These are phyloP conservation scores for Delichon dasypus DNA, from an alignment of 2,797 vertebrate genomes.

Conservation along the genomic window DNA sequence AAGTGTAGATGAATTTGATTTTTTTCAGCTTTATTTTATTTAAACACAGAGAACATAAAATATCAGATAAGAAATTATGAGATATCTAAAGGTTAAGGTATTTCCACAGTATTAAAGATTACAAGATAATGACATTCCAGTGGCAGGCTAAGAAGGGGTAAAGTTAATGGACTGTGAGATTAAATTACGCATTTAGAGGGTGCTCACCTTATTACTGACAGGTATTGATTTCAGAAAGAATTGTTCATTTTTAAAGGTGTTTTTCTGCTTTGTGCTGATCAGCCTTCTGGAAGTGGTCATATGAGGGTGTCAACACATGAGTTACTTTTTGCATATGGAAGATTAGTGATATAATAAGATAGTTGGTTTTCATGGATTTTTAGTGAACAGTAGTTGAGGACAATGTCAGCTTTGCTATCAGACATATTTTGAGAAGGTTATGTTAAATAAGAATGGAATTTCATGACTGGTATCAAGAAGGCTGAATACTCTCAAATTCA, in stretches of 20 bases:
- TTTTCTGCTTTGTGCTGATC: constrained; percentile 4
- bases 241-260: constrained; percentile 31
- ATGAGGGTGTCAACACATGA: not conserved
- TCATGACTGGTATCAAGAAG: not conserved
- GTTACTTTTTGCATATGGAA: not conserved
- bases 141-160: not conserved
- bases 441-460: not conserved
- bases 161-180: constrained; percentile 69
- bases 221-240: constrained; percentile 68
- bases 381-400: not conserved
- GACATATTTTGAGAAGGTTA: not conserved
- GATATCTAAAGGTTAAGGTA: not conserved
- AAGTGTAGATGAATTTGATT: not conserved
- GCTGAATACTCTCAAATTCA: not conserved
- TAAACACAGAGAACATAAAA: not conserved
- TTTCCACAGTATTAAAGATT: constrained; percentile 16
- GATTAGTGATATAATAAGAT: not conserved
- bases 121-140: not conserved
- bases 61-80: not conserved
- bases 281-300: not conserved
- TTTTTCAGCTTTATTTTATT: not conserved
- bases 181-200: constrained; percentile 67
- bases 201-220: constrained; percentile 47
- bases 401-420: not conserved
- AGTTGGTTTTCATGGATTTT: not conserved